These are phyloP conservation scores for Scomberomorus guttatus DNA, from an alignment of 2,797 vertebrate genomes.

Conservation along the genomic window DNA sequence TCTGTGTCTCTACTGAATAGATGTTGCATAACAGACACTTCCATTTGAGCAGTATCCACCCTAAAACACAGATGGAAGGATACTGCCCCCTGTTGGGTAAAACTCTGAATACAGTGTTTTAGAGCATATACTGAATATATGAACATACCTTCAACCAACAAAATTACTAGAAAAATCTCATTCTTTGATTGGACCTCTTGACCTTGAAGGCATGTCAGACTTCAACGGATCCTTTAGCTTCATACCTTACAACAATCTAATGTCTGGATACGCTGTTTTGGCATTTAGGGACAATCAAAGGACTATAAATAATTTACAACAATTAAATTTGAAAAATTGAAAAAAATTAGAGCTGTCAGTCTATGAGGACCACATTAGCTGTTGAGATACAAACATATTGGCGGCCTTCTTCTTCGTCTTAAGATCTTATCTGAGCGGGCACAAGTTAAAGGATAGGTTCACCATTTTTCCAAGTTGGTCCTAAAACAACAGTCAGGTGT, in stretches of 20 bases:
- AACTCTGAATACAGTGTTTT: not conserved
- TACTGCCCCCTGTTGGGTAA: slow-evolving; percentile 69
- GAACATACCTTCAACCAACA: not conserved
- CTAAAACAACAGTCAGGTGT: not conserved
- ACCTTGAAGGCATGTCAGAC: not conserved
- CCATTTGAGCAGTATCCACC: not conserved
- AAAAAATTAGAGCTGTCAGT: not conserved
- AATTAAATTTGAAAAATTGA: not conserved
- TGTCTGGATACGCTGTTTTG: not conserved
- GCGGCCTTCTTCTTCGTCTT: too few species aligned
- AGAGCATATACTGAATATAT: not conserved
- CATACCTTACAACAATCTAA: not conserved
- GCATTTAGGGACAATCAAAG: not conserved
- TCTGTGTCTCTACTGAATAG: not conserved
- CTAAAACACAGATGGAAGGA: slow-evolving; percentile 22
- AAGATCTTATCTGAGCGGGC: too few species aligned
- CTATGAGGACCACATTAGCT: not conserved
- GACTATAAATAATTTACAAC: too few species aligned
- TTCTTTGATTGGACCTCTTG: not conserved
- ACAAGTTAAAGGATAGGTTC: too few species aligned
- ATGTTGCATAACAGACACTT: slow-evolving; percentile 39
- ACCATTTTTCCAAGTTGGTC: too few species aligned
- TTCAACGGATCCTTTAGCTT: not conserved
- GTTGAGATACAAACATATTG: too few species aligned
- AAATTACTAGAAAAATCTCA: too few species aligned